Evolutionary conservation across 2,113 vertebrate genomes (phyloP).

Genomic region (Channa argus): DNA sequence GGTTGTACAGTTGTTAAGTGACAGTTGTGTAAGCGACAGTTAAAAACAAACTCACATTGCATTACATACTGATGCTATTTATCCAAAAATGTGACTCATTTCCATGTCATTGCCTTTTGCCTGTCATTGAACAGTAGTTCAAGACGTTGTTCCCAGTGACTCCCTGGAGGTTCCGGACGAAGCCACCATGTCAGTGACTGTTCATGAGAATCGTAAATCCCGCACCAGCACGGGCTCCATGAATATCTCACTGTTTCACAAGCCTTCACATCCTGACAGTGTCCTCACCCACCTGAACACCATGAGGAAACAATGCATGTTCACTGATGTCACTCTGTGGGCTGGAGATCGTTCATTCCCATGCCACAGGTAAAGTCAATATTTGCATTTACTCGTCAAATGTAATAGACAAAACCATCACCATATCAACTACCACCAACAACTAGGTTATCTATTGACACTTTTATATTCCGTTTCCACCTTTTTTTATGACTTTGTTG

Average conservation of each 20-base stretch:
- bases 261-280: slow-evolving; percentile 92
- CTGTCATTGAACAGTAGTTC: slow-evolving; percentile 38
- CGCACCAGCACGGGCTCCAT: slow-evolving; percentile 92
- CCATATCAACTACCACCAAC: neutral
- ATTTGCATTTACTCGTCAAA: neutral
- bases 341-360: slow-evolving; percentile 92
- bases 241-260: slow-evolving; percentile 95
- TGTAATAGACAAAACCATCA: neutral
- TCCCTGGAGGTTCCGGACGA: slow-evolving; percentile 61
- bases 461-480: no score
- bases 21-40: no score
- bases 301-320: slow-evolving; percentile 92
- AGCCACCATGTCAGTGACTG: slow-evolving; percentile 92
- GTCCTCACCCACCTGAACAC: slow-evolving; percentile 93
- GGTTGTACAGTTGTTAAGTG: no score
- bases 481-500: no score
- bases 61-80: no score
- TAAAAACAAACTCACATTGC: no score
- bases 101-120: neutral
- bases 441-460: neutral
- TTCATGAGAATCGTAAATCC: slow-evolving; percentile 96
- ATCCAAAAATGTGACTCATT: neutral
- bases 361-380: slow-evolving; percentile 83
- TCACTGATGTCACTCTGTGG: slow-evolving; percentile 95
- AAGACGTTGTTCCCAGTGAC: slow-evolving; percentile 52